Conservation (phyloP, 2,797 vertebrate genomes). For the Danio jaintianensis region DNA sequence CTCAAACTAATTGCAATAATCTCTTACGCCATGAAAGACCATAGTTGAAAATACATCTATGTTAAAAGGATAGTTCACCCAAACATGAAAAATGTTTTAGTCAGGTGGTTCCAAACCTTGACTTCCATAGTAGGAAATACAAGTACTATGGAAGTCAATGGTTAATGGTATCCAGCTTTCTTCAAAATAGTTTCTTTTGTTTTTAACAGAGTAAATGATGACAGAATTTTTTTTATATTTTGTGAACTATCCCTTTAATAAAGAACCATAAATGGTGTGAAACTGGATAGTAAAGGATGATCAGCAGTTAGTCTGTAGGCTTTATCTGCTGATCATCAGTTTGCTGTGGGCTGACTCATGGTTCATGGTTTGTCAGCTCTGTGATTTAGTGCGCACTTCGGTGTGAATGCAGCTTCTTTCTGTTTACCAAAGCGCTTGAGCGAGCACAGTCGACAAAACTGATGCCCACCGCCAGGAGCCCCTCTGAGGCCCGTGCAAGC, state of each 20-base stretch:
- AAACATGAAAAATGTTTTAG: too few relatives aligned
- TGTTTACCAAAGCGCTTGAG: not conserved
- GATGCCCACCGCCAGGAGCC: slow-evolving; percentile 1
- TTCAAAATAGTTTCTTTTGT: too few relatives aligned
- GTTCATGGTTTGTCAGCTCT: not conserved
- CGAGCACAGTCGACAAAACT: slow-evolving; percentile 16
- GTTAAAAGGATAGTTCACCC: too few relatives aligned
- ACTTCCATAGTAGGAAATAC: too few relatives aligned
- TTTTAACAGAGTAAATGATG: too few relatives aligned
- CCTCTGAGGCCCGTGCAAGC: slow-evolving; percentile 1
- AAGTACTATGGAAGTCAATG: too few relatives aligned
- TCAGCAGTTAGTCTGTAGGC: not conserved
- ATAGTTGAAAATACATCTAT: not conserved
- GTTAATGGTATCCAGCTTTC: too few relatives aligned
- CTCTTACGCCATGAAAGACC: not conserved
- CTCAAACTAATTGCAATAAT: not conserved
- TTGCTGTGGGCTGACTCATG: not conserved
- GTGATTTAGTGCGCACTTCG: not conserved
- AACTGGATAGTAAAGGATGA: not conserved
- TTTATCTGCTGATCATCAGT: not conserved
- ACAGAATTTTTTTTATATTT: too few relatives aligned
- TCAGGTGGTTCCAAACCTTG: too few relatives aligned
- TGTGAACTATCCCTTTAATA: not conserved
- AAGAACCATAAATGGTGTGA: not conserved
- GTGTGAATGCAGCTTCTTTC: slow-evolving; percentile 13